phyloP scores from a whole-genome alignment of 2,113 vertebrate species.

The Tylochromis polylepis region DNA sequence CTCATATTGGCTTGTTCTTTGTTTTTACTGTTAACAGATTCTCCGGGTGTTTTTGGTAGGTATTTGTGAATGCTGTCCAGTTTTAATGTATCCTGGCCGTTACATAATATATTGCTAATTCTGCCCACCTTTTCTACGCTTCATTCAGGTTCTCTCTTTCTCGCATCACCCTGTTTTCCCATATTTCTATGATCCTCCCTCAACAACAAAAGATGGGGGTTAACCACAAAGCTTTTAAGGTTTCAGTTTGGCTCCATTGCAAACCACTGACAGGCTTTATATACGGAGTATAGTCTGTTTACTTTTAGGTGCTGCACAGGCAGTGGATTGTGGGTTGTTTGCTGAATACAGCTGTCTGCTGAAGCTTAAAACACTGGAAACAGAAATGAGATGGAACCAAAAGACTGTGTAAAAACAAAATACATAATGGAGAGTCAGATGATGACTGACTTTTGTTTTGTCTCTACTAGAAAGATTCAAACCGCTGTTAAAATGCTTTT shows the following conservation, averaged over 20 bases:
- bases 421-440: not conserved
- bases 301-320: not conserved
- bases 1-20: not conserved
- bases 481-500: not conserved
- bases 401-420: not conserved
- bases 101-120: not conserved
- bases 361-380: not conserved
- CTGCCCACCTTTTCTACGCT: not conserved
- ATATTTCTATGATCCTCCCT: not conserved
- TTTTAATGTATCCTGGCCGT: not conserved
- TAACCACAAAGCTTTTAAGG: not conserved
- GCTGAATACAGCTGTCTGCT: not conserved
- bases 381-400: not conserved
- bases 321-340: not conserved
- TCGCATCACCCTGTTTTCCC: not conserved
- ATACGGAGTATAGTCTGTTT: not conserved
- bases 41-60: rapidly evolving
- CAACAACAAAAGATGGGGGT: not conserved
- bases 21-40: not conserved
- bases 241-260: not conserved
- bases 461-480: not conserved
- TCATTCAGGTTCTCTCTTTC: not conserved
- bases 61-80: not conserved
- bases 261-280: not conserved
- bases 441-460: not conserved